phyloP scores from a whole-genome alignment of 2,797 vertebrate genomes.

The Perodicticus potto region DNA sequence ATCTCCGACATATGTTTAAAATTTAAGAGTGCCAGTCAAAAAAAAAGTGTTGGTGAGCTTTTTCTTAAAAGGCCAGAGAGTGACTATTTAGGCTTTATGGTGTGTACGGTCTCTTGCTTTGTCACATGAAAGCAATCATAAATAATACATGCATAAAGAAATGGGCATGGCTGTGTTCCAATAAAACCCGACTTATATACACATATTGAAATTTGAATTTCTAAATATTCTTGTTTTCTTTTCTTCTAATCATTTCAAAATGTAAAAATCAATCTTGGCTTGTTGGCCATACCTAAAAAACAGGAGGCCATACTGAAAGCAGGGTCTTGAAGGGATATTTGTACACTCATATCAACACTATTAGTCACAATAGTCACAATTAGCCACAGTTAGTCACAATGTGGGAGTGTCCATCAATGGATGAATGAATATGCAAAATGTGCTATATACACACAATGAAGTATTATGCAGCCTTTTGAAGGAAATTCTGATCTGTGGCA shows the following conservation, averaged over 20 bases:
- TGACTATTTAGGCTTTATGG: not conserved
- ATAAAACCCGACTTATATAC: not conserved
- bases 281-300: not conserved
- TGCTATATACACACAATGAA: too few species aligned
- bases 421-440: not conserved
- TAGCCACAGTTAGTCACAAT: not conserved
- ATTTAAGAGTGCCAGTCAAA: not conserved
- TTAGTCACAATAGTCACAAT: too few species aligned
- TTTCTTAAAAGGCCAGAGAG: not conserved
- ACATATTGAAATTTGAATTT: not conserved
- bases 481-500: not conserved
- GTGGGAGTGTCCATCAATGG: not conserved
- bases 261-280: not conserved
- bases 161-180: not conserved
- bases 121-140: not conserved
- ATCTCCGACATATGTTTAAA: not conserved
- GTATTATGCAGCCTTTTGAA: not conserved
- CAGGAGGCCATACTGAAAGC: not conserved
- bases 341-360: too few species aligned
- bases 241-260: not conserved
- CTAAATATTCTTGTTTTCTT: not conserved
- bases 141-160: not conserved
- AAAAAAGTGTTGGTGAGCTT: not conserved
- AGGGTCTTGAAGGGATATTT: not conserved
- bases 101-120: not conserved